Conservation (phyloP, 2,113 vertebrate genomes). For the Brachirus orientalis region DNA sequence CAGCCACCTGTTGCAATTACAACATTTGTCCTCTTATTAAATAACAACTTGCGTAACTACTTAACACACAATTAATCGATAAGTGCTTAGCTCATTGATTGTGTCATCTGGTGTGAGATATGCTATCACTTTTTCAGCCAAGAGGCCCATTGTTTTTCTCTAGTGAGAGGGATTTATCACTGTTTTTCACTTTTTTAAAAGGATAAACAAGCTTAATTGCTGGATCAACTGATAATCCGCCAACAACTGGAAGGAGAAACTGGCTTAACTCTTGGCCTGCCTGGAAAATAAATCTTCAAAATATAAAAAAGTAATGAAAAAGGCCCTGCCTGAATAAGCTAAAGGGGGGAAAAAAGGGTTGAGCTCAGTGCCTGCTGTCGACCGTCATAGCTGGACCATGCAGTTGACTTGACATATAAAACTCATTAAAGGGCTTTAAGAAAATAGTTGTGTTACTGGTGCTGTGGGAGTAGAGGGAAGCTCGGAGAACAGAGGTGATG, state of each 20-base stretch:
- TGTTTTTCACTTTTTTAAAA: neutral
- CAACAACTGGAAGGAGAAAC: slow-evolving; percentile 6
- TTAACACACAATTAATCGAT: neutral
- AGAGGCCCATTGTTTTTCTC: neutral
- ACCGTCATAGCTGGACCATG: slow-evolving; percentile 31
- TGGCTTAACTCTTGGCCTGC: neutral
- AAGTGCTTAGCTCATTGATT: neutral
- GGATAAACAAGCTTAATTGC: neutral
- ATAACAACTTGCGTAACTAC: neutral
- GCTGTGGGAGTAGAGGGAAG: slow-evolving; percentile 57
- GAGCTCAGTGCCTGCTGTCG: slow-evolving; percentile 24
- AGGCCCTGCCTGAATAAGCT: slow-evolving; percentile 23
- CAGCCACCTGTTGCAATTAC: slow-evolving; percentile 7
- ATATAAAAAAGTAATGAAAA: slow-evolving; percentile 20
- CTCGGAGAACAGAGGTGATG: slow-evolving; percentile 62
- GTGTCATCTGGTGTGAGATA: neutral
- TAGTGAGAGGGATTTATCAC: no score
- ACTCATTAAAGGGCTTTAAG: slow-evolving; percentile 66
- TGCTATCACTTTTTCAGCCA: neutral
- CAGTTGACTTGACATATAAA: slow-evolving; percentile 58
- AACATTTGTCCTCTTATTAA: no score
- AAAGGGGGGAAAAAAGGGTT: slow-evolving; percentile 16
- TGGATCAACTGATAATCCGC: slow-evolving; percentile 7
- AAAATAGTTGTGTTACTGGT: slow-evolving; percentile 57
- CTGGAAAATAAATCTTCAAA: slow-evolving; percentile 2